Evolutionary conservation across 2,888 invertebrate genomes (phyloP).

Genomic region (Leistus spinibarbis): DNA sequence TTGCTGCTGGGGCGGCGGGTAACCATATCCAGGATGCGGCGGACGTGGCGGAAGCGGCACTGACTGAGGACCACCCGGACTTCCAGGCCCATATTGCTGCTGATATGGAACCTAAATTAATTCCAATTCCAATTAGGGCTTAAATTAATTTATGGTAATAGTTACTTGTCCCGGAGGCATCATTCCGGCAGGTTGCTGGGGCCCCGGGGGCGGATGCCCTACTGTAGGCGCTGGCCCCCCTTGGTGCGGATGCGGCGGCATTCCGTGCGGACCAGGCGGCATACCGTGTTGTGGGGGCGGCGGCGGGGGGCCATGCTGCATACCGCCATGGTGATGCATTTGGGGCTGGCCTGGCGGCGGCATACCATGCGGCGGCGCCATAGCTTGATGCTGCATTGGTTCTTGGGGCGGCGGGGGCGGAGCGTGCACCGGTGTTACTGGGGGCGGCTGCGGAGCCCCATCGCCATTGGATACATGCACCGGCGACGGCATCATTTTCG

Average conservation of each 20-base stretch:
- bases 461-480: conserved; percentile 16
- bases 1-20: conserved; percentile 56
- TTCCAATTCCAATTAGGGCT: conserved; percentile 39
- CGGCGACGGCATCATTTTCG: conserved; percentile 33
- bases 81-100: conserved; percentile 55
- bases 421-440: conserved; percentile 43
- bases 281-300: conserved; percentile 44
- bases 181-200: conserved; percentile 41
- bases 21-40: conserved; percentile 61
- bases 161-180: conserved; percentile 21
- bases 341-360: conserved; percentile 42
- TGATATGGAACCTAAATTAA: conserved; percentile 48
- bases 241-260: conserved; percentile 43
- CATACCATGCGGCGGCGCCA: conserved; percentile 43
- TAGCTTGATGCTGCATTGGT: conserved; percentile 41
- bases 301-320: conserved; percentile 43
- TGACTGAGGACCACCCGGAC: conserved; percentile 57
- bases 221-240: conserved; percentile 42
- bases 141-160: background rate
- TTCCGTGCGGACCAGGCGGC: conserved; percentile 40
- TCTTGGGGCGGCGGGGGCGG: conserved; percentile 40
- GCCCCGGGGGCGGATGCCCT: conserved; percentile 43
- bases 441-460: conserved; percentile 40
- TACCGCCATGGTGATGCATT: conserved; percentile 47
- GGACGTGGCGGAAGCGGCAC: conserved; percentile 62